These are phyloP conservation scores for Lasiommata megera DNA, from an alignment of 2,888 invertebrate species.

Conservation along the genomic window DNA sequence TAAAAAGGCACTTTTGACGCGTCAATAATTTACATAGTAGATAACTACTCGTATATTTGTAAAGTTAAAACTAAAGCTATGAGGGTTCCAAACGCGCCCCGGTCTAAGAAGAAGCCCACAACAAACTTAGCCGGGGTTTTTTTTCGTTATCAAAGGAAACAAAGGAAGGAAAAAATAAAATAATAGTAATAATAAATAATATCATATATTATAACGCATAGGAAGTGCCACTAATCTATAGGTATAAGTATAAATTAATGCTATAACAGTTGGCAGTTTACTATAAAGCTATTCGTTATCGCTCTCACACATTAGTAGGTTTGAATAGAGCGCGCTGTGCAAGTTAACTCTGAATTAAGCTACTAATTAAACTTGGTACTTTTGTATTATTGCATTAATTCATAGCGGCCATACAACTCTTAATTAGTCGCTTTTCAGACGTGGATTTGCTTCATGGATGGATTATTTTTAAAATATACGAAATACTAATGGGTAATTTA, in stretches of 20 bases:
- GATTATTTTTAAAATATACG: constrained; percentile 9
- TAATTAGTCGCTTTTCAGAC: constrained; percentile 35
- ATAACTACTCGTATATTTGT: too few relatives aligned
- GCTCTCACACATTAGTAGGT: constrained; percentile 52
- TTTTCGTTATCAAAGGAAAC: too few relatives aligned
- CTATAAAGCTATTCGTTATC: constrained; percentile 45
- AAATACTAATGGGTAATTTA: neutral
- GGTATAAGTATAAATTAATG: constrained; percentile 35
- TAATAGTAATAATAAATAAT: too few relatives aligned
- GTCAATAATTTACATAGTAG: too few relatives aligned
- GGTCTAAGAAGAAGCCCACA: too few relatives aligned
- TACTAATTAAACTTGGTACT: constrained; percentile 59
- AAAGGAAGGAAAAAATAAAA: too few relatives aligned
- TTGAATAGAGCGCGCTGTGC: constrained; percentile 46
- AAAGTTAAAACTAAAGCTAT: too few relatives aligned
- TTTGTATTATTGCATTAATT: constrained; percentile 45
- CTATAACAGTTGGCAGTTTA: constrained; percentile 30
- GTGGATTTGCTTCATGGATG: constrained; percentile 19
- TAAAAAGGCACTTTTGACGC: too few relatives aligned
- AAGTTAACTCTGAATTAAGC: constrained; percentile 51
- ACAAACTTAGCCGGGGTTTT: too few relatives aligned
- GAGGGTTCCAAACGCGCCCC: too few relatives aligned
- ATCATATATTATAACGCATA: too few relatives aligned
- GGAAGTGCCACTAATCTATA: neutral
- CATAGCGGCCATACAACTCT: constrained; percentile 34